Percentiles rank a stretch among this genome's conserved stretches.
These are phyloP conservation scores for Stegodyphus mimosarum DNA, from an alignment of 1,140 invertebrate species.

Conservation along the genomic window DNA sequence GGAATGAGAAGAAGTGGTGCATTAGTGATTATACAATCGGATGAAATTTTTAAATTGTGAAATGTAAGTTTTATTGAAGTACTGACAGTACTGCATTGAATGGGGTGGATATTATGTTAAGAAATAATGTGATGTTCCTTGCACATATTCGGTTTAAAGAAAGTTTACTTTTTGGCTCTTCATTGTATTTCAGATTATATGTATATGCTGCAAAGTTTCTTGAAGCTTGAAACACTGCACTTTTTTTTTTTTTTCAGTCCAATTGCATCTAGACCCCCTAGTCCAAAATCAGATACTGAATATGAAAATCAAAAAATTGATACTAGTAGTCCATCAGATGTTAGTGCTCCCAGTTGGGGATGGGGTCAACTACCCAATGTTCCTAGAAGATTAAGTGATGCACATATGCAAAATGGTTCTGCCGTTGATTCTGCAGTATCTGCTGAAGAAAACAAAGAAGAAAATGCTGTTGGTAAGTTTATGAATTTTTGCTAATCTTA, in stretches of 20 bases:
- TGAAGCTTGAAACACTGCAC: too few relatives aligned
- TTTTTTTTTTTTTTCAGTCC: conserved; percentile 69
- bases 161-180: too few relatives aligned
- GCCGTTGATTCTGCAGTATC: neutral
- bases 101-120: too few relatives aligned
- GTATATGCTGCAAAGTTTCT: too few relatives aligned
- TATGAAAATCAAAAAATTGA: conserved; percentile 75
- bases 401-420: conserved; percentile 8
- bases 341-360: conserved; percentile 77
- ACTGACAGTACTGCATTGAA: too few relatives aligned
- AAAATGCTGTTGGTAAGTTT: conserved; percentile 24
- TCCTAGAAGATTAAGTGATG: conserved; percentile 48
- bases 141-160: too few relatives aligned
- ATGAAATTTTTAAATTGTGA: too few relatives aligned
- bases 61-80: too few relatives aligned
- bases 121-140: too few relatives aligned
- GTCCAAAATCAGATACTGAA: conserved; percentile 93
- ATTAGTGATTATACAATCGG: too few relatives aligned
- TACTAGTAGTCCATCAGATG: conserved; percentile 63
- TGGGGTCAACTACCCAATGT: conserved; percentile 92
- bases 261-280: conserved; percentile 77
- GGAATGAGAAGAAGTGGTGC: too few relatives aligned
- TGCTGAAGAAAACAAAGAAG: conserved; percentile 57
- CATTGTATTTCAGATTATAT: too few relatives aligned
- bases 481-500: neutral